Conservation (phyloP, 2,113 vertebrate genomes). For the Sula dactylatra region DNA sequence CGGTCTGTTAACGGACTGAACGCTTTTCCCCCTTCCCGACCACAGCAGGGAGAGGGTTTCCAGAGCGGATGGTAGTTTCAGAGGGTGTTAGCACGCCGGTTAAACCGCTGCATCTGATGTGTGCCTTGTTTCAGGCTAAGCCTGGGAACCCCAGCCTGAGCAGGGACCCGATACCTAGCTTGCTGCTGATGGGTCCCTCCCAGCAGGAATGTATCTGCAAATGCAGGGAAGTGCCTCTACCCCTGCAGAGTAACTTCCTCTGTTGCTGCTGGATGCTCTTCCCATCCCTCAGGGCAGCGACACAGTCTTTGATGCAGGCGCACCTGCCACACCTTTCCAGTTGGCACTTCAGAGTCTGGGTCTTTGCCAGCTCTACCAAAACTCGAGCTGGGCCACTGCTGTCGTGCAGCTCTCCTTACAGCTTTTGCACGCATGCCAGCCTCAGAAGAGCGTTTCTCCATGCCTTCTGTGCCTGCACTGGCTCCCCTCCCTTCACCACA, state of each 20-base stretch:
- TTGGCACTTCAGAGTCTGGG: not conserved
- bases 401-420: rapidly evolving
- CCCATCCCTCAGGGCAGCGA: not conserved
- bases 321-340: too few relatives aligned
- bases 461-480: rapidly evolving
- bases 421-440: not conserved
- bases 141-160: not conserved
- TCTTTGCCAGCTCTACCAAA: not conserved
- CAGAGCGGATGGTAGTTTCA: not conserved
- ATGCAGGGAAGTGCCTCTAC: not conserved
- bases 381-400: not conserved
- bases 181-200: too few relatives aligned
- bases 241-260: too few relatives aligned
- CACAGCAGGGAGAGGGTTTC: not conserved
- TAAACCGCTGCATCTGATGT: not conserved
- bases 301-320: rapidly evolving
- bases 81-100: rapidly evolving
- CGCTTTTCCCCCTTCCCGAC: not conserved
- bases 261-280: not conserved
- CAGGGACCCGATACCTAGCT: not conserved
- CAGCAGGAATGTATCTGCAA: not conserved
- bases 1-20: not conserved
- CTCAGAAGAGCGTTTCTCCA: not conserved
- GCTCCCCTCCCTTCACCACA: not conserved
- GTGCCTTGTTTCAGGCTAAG: not conserved